Evolutionary conservation across 2,797 vertebrate genomes (phyloP).

Genomic region (Ceryle rudis): DNA sequence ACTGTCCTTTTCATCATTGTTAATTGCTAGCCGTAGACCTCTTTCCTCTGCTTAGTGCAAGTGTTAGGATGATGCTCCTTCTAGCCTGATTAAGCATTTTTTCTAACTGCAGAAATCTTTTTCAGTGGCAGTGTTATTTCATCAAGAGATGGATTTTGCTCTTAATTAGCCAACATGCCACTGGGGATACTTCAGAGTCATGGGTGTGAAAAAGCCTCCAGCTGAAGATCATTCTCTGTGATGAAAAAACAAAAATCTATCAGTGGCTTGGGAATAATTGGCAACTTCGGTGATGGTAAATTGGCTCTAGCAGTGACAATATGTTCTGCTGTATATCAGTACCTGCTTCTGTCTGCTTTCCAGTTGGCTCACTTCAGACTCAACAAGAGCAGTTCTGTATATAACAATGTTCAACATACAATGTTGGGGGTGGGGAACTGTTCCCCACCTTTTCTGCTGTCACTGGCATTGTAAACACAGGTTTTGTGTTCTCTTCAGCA

Average conservation of each 20-base stretch:
- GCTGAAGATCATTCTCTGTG: conserved; percentile 79
- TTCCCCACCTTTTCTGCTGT: not conserved
- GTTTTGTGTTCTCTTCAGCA: not conserved
- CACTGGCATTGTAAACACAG: not conserved
- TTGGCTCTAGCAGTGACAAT: conserved; percentile 77
- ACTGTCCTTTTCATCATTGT: conserved; percentile 82
- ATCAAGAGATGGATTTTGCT: conserved; percentile 84
- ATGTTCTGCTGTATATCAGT: conserved; percentile 71
- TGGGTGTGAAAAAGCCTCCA: conserved; percentile 84
- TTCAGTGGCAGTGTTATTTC: conserved; percentile 81
- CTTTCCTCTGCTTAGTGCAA: conserved; percentile 68
- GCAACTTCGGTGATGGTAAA: conserved; percentile 59
- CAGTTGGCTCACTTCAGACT: conserved; percentile 72
- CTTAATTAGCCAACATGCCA: conserved; percentile 84
- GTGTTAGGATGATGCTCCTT: conserved; percentile 71
- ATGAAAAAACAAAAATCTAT: conserved; percentile 61
- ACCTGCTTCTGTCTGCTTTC: conserved; percentile 67
- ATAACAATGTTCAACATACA: not conserved
- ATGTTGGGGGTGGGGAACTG: not conserved
- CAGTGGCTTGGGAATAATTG: conserved; percentile 82
- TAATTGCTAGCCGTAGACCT: conserved; percentile 80
- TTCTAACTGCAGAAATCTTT: conserved; percentile 69
- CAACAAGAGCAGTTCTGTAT: conserved; percentile 43
- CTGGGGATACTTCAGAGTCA: conserved; percentile 81
- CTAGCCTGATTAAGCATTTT: conserved; percentile 79